phyloP scores from a whole-genome alignment of 2,888 invertebrate genomes.

The Platynereis dumerilii region DNA sequence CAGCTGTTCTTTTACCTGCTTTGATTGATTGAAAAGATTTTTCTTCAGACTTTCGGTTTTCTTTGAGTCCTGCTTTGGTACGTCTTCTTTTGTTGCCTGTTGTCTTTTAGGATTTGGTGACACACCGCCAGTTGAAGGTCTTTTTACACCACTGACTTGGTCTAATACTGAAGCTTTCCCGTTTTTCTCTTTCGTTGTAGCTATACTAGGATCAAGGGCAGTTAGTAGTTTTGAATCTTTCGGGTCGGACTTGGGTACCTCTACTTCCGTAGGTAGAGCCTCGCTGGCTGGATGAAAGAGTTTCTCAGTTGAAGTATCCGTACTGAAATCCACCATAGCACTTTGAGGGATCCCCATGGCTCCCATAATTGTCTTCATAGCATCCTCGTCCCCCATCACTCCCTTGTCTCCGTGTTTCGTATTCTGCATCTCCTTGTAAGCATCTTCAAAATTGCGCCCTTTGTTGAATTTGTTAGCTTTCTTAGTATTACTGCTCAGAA shows the following conservation, averaged over 20 bases:
- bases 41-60: not conserved
- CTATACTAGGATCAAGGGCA: too few species aligned
- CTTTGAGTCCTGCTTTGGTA: not conserved
- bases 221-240: too few species aligned
- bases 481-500: not conserved
- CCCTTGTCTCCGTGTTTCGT: not conserved
- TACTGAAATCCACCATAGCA: too few species aligned
- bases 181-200: not conserved
- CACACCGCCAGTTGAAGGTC: not conserved
- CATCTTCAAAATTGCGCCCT: slow-evolving; percentile 6
- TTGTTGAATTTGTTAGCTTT: not conserved
- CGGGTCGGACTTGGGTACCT: not conserved
- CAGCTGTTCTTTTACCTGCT: too few species aligned
- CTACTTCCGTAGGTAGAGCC: not conserved
- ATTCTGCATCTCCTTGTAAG: slow-evolving; percentile 5
- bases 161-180: not conserved
- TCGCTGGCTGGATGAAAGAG: not conserved
- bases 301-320: not conserved
- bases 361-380: not conserved
- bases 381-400: not conserved
- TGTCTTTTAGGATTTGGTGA: slow-evolving; percentile 16
- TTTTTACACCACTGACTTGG: slow-evolving; percentile 4
- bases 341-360: not conserved
- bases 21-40: not conserved
- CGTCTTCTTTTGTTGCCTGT: not conserved